Base-by-base conservation (phyloP, 2,113 vertebrate genomes). In the Sceloporus undulatus region DNA sequence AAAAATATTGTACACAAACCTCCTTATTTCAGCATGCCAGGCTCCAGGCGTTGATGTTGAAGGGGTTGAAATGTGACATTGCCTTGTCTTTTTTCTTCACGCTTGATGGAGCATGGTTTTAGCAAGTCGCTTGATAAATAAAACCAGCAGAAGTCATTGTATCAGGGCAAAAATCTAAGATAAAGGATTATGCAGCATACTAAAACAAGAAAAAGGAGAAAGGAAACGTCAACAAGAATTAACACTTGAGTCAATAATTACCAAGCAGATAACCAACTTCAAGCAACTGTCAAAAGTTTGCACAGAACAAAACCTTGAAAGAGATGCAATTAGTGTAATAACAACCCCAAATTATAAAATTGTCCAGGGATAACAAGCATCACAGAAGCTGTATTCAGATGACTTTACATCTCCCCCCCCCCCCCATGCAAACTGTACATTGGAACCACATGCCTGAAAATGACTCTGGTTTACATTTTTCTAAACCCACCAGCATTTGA, bases 291-390 rank as follows among this genome's bases (percentile, higher is more conserved):
- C 8, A 27, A 71, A 9, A 6, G 25, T 74, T 85, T 71, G 40
- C 27, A 38, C 68, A 54, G 25, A 68, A 79, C 25, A 25, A 16
- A 68, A 62, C 40, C 38, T 62, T 27, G 27, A 74, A 74, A 75
- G 27, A 25, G 54, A 52, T 81, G 86, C 29, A 62, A 87, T 74
- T 65, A 82, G 29, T 25, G n/a, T 82, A 34, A 75, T 66, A 34
- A 4, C 25, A 23, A 48, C 38, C 25, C 73, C 9, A 13, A 79
- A 81, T 81, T 79, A 65, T 34, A 81, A 65, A 42, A 76, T 21
- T 65, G 18, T 74, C 71, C 9, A 1, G 48, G 38, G 18, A 65
- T 81, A 75, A 73, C 34, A 29, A 62, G 38, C 27, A 34, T n/a
- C 34, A 29, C 10, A 21, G 25, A 38, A 73, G 27, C 19, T 3